Base-by-base conservation (phyloP, 2,888 invertebrate species). In the Holacanthella duospinosa region DNA sequence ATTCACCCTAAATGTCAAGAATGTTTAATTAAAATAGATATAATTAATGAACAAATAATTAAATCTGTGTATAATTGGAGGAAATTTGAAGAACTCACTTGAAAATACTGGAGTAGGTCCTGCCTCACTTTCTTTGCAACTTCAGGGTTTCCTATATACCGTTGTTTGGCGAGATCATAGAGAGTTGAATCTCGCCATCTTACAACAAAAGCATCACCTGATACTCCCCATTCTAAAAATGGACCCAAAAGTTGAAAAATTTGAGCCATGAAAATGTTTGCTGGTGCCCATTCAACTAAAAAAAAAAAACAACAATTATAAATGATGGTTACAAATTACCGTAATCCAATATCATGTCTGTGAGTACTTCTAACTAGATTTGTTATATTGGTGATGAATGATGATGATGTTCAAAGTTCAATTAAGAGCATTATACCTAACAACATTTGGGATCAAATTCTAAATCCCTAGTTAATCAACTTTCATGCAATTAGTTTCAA, bases 251-350 rank as follows among this genome's bases (percentile, higher is more conserved):
- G 80, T 67, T 84, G 85, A 9, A 82, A 82, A 62, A 86, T 77
- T 74, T 84, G 82, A 48, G 85, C 84, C 85, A 86, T 84, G 74
- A 84, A 82, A 64, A 86, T 77, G 65, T 84, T 84, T 9, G 85
- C 85, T 1, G 86, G 86, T 29, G 86, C 85, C 85, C 86, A 85
- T 1, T 82, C 81, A 48, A 85, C 86, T 86, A 74, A 64, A 67
- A 71, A 55, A 58, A 55, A 53, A 63, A 65, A 62, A 55, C 61
- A 56, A n/a, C n/a, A n/a, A n/a, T n/a, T n/a, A n/a, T 54, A 48
- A 12, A 53, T 12, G 6, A 43, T 43, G 43, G n/a, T 43, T 43
- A 43, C 12, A 43, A 12, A 16, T n/a, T n/a, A n/a, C n/a, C n/a
- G n/a, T n/a, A n/a, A n/a, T n/a, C n/a, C n/a, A n/a, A 36, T 16